Conservation (phyloP, 2,888 invertebrate species). For the Rhagium mordax region DNA sequence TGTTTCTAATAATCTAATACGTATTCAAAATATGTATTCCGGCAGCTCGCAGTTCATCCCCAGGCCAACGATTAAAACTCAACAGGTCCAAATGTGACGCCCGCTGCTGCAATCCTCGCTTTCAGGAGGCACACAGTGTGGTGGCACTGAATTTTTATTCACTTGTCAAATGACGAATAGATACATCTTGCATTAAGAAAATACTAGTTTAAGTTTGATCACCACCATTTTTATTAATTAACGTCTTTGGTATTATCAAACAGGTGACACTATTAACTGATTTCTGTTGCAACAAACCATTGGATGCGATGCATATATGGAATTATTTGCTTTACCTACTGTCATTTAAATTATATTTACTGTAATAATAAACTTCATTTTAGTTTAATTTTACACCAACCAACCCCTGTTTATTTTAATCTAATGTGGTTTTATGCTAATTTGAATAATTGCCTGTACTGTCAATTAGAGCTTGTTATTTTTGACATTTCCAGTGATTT, state of each 20-base stretch:
- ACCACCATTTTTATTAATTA: too few relatives aligned
- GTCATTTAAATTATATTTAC: background rate
- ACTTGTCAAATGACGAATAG: too few relatives aligned
- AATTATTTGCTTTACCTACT: background rate
- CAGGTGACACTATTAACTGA: too few relatives aligned
- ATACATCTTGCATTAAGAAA: too few relatives aligned
- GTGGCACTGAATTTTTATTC: background rate
- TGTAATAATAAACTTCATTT: background rate
- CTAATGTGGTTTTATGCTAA: slow-evolving; percentile 10
- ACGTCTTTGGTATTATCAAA: too few relatives aligned
- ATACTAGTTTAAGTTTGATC: too few relatives aligned
- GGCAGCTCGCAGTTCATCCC: slow-evolving; percentile 46
- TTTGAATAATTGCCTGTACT: slow-evolving; percentile 5
- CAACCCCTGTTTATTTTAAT: slow-evolving; percentile 7
- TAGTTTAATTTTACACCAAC: slow-evolving; percentile 7
- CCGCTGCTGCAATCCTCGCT: slow-evolving; percentile 24
- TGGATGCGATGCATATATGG: background rate
- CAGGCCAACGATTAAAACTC: slow-evolving; percentile 52
- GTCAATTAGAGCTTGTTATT: slow-evolving; percentile 4
- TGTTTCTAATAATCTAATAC: slow-evolving; percentile 46
- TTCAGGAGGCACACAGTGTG: background rate
- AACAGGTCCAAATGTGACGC: slow-evolving; percentile 50
- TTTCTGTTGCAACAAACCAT: background rate
- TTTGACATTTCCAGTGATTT: slow-evolving; percentile 5
- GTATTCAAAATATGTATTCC: slow-evolving; percentile 54